Percentiles rank a stretch among this genome's conserved stretches.
Conservation (phyloP, 2,888 invertebrate species). For the Synergus umbraculus region DNA sequence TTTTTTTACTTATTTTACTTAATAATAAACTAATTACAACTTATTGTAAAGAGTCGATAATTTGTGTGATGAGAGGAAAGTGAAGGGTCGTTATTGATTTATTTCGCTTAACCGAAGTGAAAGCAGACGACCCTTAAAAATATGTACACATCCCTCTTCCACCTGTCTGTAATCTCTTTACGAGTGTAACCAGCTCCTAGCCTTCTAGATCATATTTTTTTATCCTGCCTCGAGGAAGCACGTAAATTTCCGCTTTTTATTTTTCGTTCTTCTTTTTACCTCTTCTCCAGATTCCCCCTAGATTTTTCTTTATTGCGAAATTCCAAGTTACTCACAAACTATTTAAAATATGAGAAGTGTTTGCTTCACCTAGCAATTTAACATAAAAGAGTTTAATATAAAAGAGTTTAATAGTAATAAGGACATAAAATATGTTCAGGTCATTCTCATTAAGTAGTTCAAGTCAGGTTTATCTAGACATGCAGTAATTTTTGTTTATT, state of each 20-base stretch:
- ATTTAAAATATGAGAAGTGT: neutral
- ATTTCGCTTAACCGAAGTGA: neutral
- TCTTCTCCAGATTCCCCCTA: neutral
- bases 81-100: constrained; percentile 29
- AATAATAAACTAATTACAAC: neutral
- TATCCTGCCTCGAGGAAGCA: neutral
- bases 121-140: constrained; percentile 14
- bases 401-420: no score
- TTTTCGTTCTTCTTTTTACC: neutral
- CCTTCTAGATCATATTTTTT: constrained; percentile 13
- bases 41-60: neutral
- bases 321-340: neutral
- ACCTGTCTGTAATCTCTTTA: constrained; percentile 23
- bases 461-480: neutral
- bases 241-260: neutral
- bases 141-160: neutral
- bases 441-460: neutral
- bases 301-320: neutral
- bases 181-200: constrained; percentile 1
- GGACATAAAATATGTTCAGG: no score
- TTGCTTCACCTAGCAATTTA: neutral
- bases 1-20: no score
- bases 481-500: neutral
- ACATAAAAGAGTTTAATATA: no score
- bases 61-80: neutral